Conservation (phyloP, 2,888 invertebrate species). For the Micropterix aruncella region DNA sequence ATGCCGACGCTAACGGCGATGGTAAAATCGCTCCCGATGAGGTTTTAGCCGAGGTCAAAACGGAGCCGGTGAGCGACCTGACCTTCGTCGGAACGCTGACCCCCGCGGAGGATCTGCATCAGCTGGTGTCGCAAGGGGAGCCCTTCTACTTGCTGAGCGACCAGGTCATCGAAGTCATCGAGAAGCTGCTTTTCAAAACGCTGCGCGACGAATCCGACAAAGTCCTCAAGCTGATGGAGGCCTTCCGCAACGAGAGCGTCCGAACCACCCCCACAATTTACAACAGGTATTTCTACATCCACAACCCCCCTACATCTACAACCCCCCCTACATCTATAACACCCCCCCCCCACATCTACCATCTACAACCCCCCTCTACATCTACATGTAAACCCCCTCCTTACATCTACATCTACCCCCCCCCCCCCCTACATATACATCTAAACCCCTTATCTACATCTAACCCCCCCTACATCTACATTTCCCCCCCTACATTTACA, state of each 20-base stretch:
- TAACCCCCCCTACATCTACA: too few relatives aligned
- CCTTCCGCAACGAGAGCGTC: background rate
- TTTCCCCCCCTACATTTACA: too few relatives aligned
- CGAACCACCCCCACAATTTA: background rate
- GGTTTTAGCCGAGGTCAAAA: constrained; percentile 1
- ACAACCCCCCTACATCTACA: too few relatives aligned
- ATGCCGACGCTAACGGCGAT: constrained; percentile 9
- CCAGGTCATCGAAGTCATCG: constrained; percentile 27
- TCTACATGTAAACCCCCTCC: too few relatives aligned
- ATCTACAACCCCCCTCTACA: too few relatives aligned
- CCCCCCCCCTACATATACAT: too few relatives aligned
- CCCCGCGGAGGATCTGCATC: constrained; percentile 45
- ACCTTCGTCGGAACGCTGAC: constrained; percentile 39
- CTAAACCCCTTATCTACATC: too few relatives aligned
- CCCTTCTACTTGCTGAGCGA: constrained; percentile 18
- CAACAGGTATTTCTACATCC: too few relatives aligned
- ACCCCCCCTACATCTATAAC: too few relatives aligned
- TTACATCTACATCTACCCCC: too few relatives aligned
- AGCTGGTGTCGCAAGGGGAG: constrained; percentile 27
- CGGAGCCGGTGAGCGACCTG: constrained; percentile 14
- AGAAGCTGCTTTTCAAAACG: constrained; percentile 19
- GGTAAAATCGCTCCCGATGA: constrained; percentile 7
- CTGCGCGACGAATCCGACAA: background rate
- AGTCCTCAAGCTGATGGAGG: background rate
- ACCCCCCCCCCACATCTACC: too few relatives aligned